Conservation (phyloP, 2,888 invertebrate species). For the Lycaena phlaeas region DNA sequence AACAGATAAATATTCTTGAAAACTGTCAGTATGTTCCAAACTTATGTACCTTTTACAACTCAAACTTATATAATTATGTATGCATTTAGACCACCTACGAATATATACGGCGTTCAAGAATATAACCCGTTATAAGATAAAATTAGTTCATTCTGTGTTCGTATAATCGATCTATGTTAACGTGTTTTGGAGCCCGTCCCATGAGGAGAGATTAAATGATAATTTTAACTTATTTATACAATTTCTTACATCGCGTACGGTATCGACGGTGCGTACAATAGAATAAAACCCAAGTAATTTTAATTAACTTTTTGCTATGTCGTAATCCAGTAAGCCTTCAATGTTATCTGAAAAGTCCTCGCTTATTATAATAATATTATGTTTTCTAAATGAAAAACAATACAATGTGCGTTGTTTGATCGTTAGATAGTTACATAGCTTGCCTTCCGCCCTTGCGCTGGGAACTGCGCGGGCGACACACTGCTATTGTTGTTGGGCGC, state of each 20-base stretch:
- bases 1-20: too few species aligned
- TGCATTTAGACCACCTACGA: too few species aligned
- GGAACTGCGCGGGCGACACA: not conserved
- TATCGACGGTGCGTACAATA: not conserved
- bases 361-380: conserved; percentile 5
- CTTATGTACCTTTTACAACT: too few species aligned
- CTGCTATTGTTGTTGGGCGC: not conserved
- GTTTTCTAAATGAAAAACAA: conserved; percentile 2
- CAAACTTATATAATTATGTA: too few species aligned
- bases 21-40: too few species aligned
- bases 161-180: too few species aligned
- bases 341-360: conserved; percentile 1
- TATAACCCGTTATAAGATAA: too few species aligned
- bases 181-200: too few species aligned
- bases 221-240: too few species aligned
- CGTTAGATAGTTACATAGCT: not conserved
- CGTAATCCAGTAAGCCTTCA: not conserved
- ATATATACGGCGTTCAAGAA: too few species aligned
- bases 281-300: not conserved
- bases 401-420: not conserved
- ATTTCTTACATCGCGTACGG: not conserved
- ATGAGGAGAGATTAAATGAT: too few species aligned
- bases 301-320: conserved; percentile 2
- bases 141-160: too few species aligned
- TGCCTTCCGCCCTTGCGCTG: not conserved